Evolutionary conservation across 2,113 vertebrate genomes (phyloP).

Genomic region (Centrocercus urophasianus): DNA sequence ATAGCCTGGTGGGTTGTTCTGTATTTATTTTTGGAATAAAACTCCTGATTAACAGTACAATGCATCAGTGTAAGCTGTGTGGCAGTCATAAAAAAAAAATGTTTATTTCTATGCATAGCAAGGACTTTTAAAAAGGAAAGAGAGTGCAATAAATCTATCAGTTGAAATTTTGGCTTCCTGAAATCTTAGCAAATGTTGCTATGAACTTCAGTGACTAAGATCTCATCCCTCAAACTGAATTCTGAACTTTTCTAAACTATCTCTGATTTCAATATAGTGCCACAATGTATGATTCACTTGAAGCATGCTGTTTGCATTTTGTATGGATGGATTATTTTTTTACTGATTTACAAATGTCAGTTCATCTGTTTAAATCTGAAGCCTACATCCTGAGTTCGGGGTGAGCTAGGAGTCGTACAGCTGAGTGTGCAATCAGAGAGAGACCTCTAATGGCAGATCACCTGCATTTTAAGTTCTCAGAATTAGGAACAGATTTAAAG

Average conservation of each 20-base stretch:
- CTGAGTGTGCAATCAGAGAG: neutral
- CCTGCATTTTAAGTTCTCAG: neutral
- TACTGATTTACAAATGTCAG: neutral
- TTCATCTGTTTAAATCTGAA: neutral
- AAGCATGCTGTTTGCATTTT: neutral
- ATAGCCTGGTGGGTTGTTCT: neutral
- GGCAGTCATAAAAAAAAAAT: neutral
- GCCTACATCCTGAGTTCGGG: neutral
- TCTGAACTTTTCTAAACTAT: neutral
- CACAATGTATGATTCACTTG: neutral
- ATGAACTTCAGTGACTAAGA: neutral
- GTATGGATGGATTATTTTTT: neutral
- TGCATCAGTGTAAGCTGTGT: neutral
- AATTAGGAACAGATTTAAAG: neutral
- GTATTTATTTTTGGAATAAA: neutral
- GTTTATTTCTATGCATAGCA: neutral
- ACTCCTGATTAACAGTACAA: neutral
- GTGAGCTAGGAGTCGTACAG: neutral
- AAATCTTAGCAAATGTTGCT: neutral
- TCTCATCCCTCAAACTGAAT: neutral
- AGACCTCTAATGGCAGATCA: constrained; percentile 34
- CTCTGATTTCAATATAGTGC: neutral
- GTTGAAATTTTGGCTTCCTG: neutral
- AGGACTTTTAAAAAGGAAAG: neutral
- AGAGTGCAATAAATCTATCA: neutral